Percentiles rank a stretch among this genome's conserved stretches.
Conservation (phyloP, 2,888 invertebrate species). For the Pachydiplax longipennis region DNA sequence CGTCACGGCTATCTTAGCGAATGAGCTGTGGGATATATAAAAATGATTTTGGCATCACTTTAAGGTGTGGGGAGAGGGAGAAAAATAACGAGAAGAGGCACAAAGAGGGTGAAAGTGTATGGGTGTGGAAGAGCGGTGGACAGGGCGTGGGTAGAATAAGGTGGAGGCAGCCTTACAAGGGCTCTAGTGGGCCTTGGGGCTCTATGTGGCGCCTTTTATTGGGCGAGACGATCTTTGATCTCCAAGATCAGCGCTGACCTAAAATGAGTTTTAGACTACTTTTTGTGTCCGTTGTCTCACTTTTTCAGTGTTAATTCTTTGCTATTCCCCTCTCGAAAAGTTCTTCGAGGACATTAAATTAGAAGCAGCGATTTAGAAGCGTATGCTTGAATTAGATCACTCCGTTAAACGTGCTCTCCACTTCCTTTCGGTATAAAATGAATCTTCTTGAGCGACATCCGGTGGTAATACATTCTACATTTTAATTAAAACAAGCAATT, state of each 20-base stretch:
- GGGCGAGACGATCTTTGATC: not conserved
- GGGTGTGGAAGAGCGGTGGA: not conserved
- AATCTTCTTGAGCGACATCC: no score
- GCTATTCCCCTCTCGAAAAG: not conserved
- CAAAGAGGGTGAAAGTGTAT: not conserved
- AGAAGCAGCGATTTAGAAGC: no score
- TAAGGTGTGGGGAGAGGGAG: not conserved
- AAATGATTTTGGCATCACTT: no score
- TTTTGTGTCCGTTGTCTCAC: not conserved
- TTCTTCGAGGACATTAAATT: no score
- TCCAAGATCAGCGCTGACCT: not conserved
- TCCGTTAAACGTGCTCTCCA: no score
- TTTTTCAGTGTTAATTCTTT: not conserved
- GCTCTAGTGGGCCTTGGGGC: not conserved
- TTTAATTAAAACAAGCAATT: no score
- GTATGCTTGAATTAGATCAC: no score
- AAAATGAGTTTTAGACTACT: not conserved
- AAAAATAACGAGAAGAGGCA: not conserved
- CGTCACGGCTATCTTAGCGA: no score
- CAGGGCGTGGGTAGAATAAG: not conserved
- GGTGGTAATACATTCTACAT: no score
- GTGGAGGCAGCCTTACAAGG: not conserved
- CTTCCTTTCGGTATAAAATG: no score
- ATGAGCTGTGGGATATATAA: no score
- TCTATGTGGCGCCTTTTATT: not conserved